Evolutionary conservation across 2,888 invertebrate species (phyloP).

Genomic region (Tenthredo amoena): DNA sequence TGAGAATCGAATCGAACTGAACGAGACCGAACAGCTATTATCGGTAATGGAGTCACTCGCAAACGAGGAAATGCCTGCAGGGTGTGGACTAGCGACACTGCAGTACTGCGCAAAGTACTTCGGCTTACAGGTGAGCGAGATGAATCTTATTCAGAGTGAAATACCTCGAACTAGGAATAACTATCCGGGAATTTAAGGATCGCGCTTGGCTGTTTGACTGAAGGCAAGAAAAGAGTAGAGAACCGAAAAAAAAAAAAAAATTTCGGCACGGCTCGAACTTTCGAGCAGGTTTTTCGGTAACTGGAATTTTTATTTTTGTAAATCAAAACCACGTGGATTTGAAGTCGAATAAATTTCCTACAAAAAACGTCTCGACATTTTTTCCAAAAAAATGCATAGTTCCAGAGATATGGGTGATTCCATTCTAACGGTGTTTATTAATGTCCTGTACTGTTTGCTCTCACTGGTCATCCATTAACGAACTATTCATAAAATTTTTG

Average conservation of each 20-base stretch:
- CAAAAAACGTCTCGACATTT: too few species aligned
- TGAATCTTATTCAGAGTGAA: background rate
- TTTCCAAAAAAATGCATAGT: too few species aligned
- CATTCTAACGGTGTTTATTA: too few species aligned
- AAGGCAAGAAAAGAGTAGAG: background rate
- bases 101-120: slow-evolving; percentile 50
- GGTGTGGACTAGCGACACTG: slow-evolving; percentile 40
- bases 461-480: too few species aligned
- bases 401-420: too few species aligned
- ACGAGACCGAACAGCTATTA: background rate
- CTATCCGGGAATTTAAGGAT: background rate
- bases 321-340: too few species aligned
- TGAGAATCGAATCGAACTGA: background rate
- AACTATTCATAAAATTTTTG: too few species aligned
- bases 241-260: background rate
- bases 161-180: background rate
- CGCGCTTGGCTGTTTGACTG: background rate
- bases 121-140: slow-evolving; percentile 35
- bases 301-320: too few species aligned
- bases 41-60: slow-evolving; percentile 38
- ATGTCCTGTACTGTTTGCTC: too few species aligned
- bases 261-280: too few species aligned
- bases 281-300: too few species aligned
- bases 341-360: too few species aligned
- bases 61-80: slow-evolving; percentile 38